A percentile compares a stretch with the other conserved stretches of the same genome.
Conservation (phyloP, 1,140 invertebrate genomes). For the Papilio glaucus region DNA sequence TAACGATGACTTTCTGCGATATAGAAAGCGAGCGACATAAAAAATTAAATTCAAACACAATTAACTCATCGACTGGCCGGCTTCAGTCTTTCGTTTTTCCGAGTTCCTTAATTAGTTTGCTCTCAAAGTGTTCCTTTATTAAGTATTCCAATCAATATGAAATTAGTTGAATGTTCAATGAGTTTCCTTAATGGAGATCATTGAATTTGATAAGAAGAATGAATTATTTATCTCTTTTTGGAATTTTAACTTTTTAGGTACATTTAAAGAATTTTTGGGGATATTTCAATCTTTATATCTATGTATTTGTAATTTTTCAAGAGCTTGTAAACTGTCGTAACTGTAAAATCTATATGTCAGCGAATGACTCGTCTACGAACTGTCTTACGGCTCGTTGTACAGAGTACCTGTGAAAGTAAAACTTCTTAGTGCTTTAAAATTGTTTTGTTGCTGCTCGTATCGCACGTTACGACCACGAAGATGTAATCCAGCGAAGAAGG, state of each 20-base stretch:
- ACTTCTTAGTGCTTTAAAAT: too few species aligned
- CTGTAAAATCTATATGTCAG: too few species aligned
- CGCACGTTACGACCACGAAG: too few species aligned
- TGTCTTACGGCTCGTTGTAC: too few species aligned
- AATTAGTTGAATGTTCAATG: constrained; percentile 30
- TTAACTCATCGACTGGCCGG: constrained; percentile 28
- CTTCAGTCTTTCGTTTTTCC: constrained; percentile 35
- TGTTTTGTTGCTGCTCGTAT: too few species aligned
- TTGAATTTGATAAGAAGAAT: constrained; percentile 32
- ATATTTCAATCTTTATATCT: neutral
- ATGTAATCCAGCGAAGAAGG: too few species aligned
- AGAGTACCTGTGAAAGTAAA: too few species aligned
- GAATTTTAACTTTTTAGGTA: constrained; percentile 9
- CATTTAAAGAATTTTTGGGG: neutral
- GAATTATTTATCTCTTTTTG: constrained; percentile 18
- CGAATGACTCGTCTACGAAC: too few species aligned
- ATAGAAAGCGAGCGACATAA: constrained; percentile 19
- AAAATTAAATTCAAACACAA: constrained; percentile 36
- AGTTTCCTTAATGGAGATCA: constrained; percentile 34
- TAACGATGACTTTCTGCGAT: constrained; percentile 21
- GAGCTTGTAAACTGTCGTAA: too few species aligned
- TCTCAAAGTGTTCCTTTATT: constrained; percentile 37
- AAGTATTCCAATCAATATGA: constrained; percentile 37
- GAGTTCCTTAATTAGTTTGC: constrained; percentile 37
- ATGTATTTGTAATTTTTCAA: too few species aligned